Evolutionary conservation across 2,113 vertebrate species (phyloP).

Genomic region (Mustela lutreola): DNA sequence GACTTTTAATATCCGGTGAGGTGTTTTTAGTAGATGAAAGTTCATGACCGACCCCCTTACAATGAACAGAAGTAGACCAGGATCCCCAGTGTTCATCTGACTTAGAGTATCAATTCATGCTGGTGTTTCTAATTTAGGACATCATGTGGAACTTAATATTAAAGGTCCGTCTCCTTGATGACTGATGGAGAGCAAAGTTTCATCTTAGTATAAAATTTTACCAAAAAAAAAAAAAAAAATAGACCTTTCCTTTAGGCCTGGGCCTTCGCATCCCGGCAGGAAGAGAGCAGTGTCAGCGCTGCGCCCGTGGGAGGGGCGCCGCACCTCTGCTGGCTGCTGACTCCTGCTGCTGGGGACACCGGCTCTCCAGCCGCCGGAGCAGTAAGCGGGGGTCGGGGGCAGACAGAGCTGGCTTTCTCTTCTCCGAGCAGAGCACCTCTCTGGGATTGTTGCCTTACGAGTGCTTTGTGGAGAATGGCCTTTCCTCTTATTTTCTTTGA

Average conservation of each 20-base stretch:
- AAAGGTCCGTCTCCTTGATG: conserved; percentile 62
- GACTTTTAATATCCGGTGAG: neutral
- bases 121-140: conserved; percentile 43
- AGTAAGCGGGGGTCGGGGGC: too few species aligned
- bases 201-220: conserved; percentile 18
- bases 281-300: accelerated
- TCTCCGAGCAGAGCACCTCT: neutral
- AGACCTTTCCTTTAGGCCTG: neutral
- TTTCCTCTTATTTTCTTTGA: neutral
- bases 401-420: neutral
- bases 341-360: too few species aligned
- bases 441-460: neutral
- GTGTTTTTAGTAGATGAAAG: neutral
- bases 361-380: too few species aligned
- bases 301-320: neutral
- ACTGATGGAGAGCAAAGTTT: neutral
- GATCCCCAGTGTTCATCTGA: conserved; percentile 21
- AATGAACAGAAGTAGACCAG: neutral
- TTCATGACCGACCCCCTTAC: conserved; percentile 15
- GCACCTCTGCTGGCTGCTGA: neutral
- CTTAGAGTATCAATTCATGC: neutral
- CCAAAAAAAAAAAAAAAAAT: neutral
- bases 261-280: neutral
- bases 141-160: neutral
- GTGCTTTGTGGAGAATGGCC: neutral